Percentiles rank a stretch among this genome's conserved stretches.
Evolutionary conservation across 2,113 vertebrate genomes (phyloP).

Genomic region (Podarcis raffonei): DNA sequence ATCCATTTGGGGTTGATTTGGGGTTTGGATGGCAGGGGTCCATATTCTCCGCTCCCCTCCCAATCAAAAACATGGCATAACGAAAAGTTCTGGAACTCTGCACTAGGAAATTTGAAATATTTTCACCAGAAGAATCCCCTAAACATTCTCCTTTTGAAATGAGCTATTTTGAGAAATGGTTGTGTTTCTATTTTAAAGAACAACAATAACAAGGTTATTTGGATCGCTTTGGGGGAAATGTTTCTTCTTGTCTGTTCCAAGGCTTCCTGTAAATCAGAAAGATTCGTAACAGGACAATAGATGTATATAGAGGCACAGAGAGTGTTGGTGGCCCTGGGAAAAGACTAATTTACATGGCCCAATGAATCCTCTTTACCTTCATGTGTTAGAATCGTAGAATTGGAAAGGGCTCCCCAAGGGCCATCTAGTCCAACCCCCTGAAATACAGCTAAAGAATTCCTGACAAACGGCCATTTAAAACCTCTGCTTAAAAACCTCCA

Average conservation of each 20-base stretch:
- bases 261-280: neutral
- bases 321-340: too few species aligned
- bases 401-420: too few species aligned
- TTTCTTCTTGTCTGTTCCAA: neutral
- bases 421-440: too few species aligned
- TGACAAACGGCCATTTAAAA: too few species aligned
- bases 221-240: neutral
- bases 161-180: neutral
- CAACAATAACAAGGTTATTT: neutral
- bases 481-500: too few species aligned
- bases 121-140: neutral
- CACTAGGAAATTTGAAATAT: neutral
- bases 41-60: neutral
- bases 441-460: too few species aligned
- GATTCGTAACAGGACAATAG: neutral
- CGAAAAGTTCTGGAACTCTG: neutral
- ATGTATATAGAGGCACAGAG: neutral
- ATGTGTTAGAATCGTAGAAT: too few species aligned
- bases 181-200: neutral
- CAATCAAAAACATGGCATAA: neutral
- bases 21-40: neutral
- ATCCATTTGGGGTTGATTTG: neutral
- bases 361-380: neutral
- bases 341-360: neutral
- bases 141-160: neutral